These are phyloP conservation scores for Ruditapes philippinarum DNA, from an alignment of 1,140 invertebrate genomes.

Conservation along the genomic window DNA sequence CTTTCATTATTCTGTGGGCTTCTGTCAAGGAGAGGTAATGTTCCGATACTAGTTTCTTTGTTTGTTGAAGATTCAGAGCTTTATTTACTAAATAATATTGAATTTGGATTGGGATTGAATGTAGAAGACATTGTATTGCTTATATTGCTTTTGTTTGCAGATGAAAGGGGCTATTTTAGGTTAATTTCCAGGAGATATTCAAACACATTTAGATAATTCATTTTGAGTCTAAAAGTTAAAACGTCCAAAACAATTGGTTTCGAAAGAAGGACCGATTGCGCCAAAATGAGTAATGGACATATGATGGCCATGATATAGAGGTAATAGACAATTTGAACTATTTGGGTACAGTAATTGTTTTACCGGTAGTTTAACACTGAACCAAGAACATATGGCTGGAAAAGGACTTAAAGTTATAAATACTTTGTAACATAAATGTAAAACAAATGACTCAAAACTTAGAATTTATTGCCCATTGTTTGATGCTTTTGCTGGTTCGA, in stretches of 20 bases:
- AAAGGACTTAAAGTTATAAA: neutral
- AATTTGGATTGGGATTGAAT: neutral
- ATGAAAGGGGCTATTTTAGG: neutral
- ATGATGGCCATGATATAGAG: neutral
- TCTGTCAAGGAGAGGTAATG: slow-evolving; percentile 33
- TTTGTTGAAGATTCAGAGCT: slow-evolving; percentile 35
- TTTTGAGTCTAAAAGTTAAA: neutral
- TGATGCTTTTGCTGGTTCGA: neutral
- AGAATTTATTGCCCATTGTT: neutral
- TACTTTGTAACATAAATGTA: neutral
- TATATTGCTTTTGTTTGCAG: neutral
- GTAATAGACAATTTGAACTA: neutral
- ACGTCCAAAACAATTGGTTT: neutral
- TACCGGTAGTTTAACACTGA: neutral
- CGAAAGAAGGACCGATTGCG: neutral
- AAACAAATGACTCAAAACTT: neutral
- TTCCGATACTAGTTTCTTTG: neutral
- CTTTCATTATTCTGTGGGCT: slow-evolving; percentile 15
- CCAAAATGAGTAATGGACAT: neutral
- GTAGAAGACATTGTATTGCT: neutral
- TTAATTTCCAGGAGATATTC: neutral
- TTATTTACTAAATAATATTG: neutral
- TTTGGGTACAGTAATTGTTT: neutral
- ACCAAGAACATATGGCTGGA: neutral
- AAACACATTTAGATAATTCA: neutral